Conservation (phyloP, 2,888 invertebrate genomes). For the Perithous albicinctus region DNA sequence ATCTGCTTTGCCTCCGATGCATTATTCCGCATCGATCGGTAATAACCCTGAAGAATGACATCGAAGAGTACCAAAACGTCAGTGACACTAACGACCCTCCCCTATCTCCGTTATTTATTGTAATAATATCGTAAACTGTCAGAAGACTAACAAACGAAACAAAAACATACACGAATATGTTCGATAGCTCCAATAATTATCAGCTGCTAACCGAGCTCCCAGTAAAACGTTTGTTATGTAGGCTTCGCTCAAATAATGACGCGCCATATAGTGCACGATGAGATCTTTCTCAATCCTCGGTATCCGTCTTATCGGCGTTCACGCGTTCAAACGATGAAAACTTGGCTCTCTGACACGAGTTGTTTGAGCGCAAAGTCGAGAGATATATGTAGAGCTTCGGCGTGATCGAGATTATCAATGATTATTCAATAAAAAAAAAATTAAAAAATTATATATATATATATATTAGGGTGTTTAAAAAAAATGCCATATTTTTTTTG, state of each 20-base stretch:
- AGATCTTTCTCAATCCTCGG: conserved; percentile 29
- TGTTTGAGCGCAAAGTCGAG: conserved; percentile 25
- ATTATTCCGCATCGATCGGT: neutral
- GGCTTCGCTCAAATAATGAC: conserved; percentile 21
- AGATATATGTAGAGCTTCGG: neutral
- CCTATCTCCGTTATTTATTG: conserved; percentile 6
- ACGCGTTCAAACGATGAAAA: conserved; percentile 43
- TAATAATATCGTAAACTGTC: neutral
- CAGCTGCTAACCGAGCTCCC: conserved; percentile 1
- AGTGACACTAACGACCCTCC: neutral
- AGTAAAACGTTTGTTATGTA: neutral
- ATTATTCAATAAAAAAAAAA: conserved; percentile 34
- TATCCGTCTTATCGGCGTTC: conserved; percentile 33
- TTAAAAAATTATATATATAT: too few relatives aligned
- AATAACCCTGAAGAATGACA: neutral
- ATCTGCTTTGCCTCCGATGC: neutral
- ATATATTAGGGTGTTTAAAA: too few relatives aligned
- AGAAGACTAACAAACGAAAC: neutral
- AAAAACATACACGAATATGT: neutral
- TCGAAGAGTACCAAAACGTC: neutral
- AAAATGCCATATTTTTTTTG: too few relatives aligned
- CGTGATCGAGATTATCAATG: conserved; percentile 20
- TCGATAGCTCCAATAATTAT: conserved; percentile 16
- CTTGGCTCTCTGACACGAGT: neutral
- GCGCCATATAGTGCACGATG: neutral